Evolutionary conservation across 2,113 vertebrate species (phyloP), one percentile per base, ranked within the genome.

Genomic region (Propithecus coquereli): DNA sequence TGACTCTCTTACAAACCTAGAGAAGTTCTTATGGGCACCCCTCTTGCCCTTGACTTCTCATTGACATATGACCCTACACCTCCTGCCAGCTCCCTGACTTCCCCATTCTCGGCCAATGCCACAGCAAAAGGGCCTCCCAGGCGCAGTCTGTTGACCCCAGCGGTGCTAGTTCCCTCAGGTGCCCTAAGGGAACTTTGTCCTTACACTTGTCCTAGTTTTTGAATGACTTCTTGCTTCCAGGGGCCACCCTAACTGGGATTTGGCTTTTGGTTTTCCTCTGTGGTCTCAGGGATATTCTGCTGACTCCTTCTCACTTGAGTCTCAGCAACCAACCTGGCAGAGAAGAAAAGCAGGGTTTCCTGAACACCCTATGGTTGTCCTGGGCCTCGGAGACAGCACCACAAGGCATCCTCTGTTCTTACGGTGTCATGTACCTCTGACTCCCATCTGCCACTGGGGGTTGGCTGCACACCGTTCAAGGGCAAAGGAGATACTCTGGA

Each of bases 121-220:
- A 5, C 12, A 1, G 4, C 8, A 34, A 23, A 91, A 34, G 14
- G 8, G 4, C 17, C 13, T 32, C 34, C 13, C 14, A 0, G 1
- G 40, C 2, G 47, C 50, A 45, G 6, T 13, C 32, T 85, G 10
- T 37, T 79, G 54, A 27, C 23, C 22, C 68, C 12, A 25, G 2
- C 8, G 9, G 22, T 34, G 18, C 6, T 57, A 43, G 37, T 79
- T 57, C 10, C 20, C 8, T 7, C 17, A 68, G 6, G 23, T 57
- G n/a, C 8, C 25, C 34, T 34, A 6, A 12, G 6, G 8, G 32
- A 80, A 37, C 43, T 37, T 73, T 10, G 10, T 71, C 50, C 18
- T 84, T 43, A 61, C 0, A 37, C 3, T 43, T 70, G 52, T 87
- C 25, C 71, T 32, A 66, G 54, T 11, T 32, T 89, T 91, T 32